Evolutionary conservation across 2,888 invertebrate genomes (phyloP), one percentile per base, ranked within the genome.

Genomic region (Diabrotica balteata): DNA sequence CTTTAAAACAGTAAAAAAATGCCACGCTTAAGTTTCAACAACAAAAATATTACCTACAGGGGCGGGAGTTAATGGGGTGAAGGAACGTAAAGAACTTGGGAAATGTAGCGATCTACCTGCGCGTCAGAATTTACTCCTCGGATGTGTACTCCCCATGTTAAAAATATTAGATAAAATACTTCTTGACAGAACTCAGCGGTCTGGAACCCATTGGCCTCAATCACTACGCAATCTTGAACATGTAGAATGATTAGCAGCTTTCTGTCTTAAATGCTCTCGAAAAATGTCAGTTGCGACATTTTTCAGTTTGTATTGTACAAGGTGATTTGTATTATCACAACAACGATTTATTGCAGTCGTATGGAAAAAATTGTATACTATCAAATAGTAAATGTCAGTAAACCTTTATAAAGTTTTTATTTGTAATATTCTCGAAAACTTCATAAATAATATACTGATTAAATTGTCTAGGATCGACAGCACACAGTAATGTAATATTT

Each of bases 181-280:
- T 45, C 44, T 45, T 45, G 55, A 7, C 45, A 55, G 45, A 55
- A 7, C 45, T 55, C 55, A 44, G 3, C 44, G 44, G 9, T 44
- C 11, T 45, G 55, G 44, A 55, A 17, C 43, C 44, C 55, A 55
- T 45, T 55, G 45, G 45, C 45, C 55, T 45, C 44, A 44, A 55
- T 45, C n/a, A 8, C 55, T 11, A 11, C 43, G 44, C 45, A 17
- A 11, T 54, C 47, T 47, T 47, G 47, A 47, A 47, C 47, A 47
- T 47, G 47, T 47, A 8, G 47, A 47, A 47, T 47, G 8, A 47
- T 47, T 47, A 47, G 47, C 47, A 47, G 47, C 10, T 10, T 10
- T 47, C 47, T 7, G 9, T 47, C 32, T 32, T 32, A 32, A 32
- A 32, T 32, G 5, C 32, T 32, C 3, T 32, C 32, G 32, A 32